Base-by-base conservation (phyloP, 2,113 vertebrate genomes). In the Daphoenositta chrysoptera region DNA sequence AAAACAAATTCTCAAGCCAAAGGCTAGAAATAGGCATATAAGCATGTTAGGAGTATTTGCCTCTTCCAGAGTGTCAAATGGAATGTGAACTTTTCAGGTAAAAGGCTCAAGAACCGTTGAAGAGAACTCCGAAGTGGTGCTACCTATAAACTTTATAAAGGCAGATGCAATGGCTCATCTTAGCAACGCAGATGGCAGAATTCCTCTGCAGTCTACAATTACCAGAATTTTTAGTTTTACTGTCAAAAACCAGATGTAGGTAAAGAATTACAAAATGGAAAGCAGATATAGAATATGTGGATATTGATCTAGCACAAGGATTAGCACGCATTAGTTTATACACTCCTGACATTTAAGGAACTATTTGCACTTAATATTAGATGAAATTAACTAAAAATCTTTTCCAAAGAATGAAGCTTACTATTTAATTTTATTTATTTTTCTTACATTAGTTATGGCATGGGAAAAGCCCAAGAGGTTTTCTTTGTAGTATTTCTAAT, bases 381-480 rank as follows among this genome's bases (percentile, higher is more conserved):
- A 79, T 83, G 9, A 96, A 96, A 83, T 86, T 35, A 85, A 72
- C 35, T 56, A 70, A 94, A 31, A 93, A 78, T 40, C 4, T 81
- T 93, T 93, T 83, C 79, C 31, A 44, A 93, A 96, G 60, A 86
- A 61, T 42, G 47, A 86, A 88, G 50, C 14, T 76, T 65, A 8
- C 31, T 9, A 45, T 90, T 83, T 69, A 35, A 66, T 94, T 78
- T 54, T 79, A 68, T 94, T 75, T 96, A 80, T 96, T 96, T 95
- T 96, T 88, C 71, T 96, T 95, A 78, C 54, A 92, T 88, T 93
- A 93, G 57, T 60, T 88, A 40, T 39, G 75, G 54, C 82, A 93
- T 95, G 90, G 84, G 89, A 94, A 94, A 94, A 95, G 24, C 47
- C 92, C 76, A 40, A 83, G 88, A 88, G 72, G 80, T 80, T 95